A percentile compares a stretch with the other conserved stretches of the same genome.
Conservation (phyloP, 2,888 invertebrate species). For the Cinara cedri region DNA sequence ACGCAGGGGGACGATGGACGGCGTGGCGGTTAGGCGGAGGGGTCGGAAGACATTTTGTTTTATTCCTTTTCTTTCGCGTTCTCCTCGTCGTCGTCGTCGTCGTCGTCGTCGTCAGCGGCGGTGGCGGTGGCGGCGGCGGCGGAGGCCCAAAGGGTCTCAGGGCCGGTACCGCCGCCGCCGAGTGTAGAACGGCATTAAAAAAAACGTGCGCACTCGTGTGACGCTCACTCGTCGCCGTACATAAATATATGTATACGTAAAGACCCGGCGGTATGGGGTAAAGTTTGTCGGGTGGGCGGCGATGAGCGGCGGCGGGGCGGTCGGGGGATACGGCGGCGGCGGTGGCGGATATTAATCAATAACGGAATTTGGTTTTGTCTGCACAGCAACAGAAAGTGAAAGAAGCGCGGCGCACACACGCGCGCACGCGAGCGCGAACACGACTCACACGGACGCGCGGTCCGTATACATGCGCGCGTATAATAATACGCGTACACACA, state of each 20-base stretch:
- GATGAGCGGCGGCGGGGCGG: too few species aligned
- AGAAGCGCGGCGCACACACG: conserved; percentile 37
- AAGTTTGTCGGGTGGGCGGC: conserved; percentile 13
- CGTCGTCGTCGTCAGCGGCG: not conserved
- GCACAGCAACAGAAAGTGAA: conserved; percentile 54
- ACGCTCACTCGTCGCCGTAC: conserved; percentile 49
- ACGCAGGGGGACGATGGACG: conserved; percentile 13
- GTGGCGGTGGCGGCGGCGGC: too few species aligned
- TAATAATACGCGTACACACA: not conserved
- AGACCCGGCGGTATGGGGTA: conserved; percentile 7
- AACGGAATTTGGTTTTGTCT: conserved; percentile 57
- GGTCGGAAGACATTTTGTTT: conserved; percentile 56
- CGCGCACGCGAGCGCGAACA: not conserved
- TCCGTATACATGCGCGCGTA: not conserved
- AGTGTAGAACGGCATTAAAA: conserved; percentile 52
- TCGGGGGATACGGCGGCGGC: not conserved
- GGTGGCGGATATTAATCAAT: conserved; percentile 55
- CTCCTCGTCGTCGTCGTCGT: conserved; percentile 17
- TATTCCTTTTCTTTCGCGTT: conserved; percentile 46
- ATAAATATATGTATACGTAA: not conserved
- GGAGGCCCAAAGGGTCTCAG: conserved; percentile 33
- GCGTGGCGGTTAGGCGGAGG: not conserved
- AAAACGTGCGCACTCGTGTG: conserved; percentile 54
- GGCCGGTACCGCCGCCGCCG: conserved; percentile 22
- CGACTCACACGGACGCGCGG: not conserved